phyloP scores from a whole-genome alignment of 2,113 vertebrate genomes.

The Pongo abelii region DNA sequence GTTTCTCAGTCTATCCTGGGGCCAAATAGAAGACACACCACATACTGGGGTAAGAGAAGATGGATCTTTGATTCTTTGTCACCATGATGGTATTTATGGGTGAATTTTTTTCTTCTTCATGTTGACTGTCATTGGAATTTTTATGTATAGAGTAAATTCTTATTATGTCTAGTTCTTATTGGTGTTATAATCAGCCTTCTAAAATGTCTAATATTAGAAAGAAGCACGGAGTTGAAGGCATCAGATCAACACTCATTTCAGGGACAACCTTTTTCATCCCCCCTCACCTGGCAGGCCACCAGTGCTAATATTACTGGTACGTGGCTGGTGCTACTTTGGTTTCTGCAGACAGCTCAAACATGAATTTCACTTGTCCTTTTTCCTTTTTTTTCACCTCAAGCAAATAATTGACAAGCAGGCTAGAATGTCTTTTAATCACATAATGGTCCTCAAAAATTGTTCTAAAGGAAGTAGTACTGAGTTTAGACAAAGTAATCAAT shows the following conservation, averaged over 20 bases:
- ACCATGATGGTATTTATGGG: not conserved
- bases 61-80: not conserved
- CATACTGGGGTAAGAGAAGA: not conserved
- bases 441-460: not conserved
- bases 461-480: not conserved
- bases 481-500: not conserved
- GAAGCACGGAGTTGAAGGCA: not conserved
- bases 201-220: not conserved
- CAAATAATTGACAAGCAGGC: not conserved
- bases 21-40: not conserved
- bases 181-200: not conserved
- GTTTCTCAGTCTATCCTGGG: not conserved
- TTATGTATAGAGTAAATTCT: not conserved
- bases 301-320: not conserved
- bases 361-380: not conserved
- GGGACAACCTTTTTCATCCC: not conserved
- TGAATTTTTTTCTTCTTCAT: not conserved
- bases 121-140: not conserved
- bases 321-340: not conserved
- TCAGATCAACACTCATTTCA: not conserved
- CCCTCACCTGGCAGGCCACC: not conserved
- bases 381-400: not conserved
- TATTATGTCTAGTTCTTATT: not conserved
- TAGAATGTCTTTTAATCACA: not conserved
- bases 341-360: not conserved